Evolutionary conservation across 2,797 vertebrate species (phyloP), one percentile per base, ranked within the genome.

Genomic region (Luscinia luscinia): DNA sequence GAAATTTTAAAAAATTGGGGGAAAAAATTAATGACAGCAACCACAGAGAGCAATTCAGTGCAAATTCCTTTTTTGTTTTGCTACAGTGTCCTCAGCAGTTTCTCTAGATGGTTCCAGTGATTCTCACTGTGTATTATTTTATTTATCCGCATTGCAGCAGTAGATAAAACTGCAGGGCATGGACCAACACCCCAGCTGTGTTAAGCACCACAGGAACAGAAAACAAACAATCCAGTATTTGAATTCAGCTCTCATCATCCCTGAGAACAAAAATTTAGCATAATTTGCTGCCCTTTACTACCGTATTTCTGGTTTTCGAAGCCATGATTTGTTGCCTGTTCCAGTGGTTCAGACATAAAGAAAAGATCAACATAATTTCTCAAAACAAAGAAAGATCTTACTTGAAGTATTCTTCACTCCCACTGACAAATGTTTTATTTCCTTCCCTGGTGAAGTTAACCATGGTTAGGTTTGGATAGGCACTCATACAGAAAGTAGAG

Each of bases 371-470:
- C 14, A 1, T 15, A 5, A 30, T 1, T 1, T 41, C 38, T 79
- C n/a, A 9, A 34, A 70, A 85, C 19, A 90, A 84, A 90, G 43
- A 62, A 51, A 68, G 18, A 6, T 97, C 99, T 99, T 98, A 99
- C 99, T 99, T 99, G 98, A 99, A 99, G 92, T 99, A 99, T 87
- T 99, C 99, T 97, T 99, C 99, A 21, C 99, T 99, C 70, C 99
- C 99, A 88, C 99, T 99, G 98, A 99, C 99, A 55, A 99, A 99
- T 0, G 98, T 99, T 96, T 99, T 99, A 97, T 99, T 99, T 69
- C 94, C 98, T 87, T 98, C 94, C 41, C 98, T 98, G 97, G 98
- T 98, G 97, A 99, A 99, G 88, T 99, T 96, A 66, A 99, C 97
- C 97, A 98, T 98, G 9, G 97, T 99, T 97, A 99, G 96, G 97